Conservation (phyloP, 1,140 invertebrate genomes). For the Oncopodura yosiiana region DNA sequence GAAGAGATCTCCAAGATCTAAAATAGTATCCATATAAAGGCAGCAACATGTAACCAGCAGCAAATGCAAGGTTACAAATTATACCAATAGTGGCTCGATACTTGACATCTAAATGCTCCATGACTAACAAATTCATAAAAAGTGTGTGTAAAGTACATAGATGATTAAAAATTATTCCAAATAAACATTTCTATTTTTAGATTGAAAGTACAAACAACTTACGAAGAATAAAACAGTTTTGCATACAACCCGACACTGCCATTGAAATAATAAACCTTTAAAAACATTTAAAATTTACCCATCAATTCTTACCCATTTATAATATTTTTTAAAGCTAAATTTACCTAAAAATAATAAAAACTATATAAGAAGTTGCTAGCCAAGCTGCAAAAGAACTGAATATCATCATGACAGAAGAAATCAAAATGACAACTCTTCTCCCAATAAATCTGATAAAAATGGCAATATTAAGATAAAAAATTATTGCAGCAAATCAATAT, state of each 20-base stretch:
- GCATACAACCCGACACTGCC: slow-evolving; percentile 60
- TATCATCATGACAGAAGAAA: slow-evolving; percentile 10
- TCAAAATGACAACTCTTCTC: slow-evolving; percentile 12
- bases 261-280: slow-evolving; percentile 53
- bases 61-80: slow-evolving; percentile 29
- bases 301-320: too few relatives aligned
- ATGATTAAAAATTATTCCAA: slow-evolving; percentile 3
- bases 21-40: slow-evolving; percentile 58
- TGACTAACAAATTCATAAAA: slow-evolving; percentile 23
- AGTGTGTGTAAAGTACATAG: background rate
- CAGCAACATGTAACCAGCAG: slow-evolving; percentile 63
- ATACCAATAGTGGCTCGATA: slow-evolving; percentile 22
- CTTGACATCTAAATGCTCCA: slow-evolving; percentile 18
- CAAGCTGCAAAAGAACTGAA: slow-evolving; percentile 42
- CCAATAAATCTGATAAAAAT: slow-evolving; percentile 12
- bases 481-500: too few relatives aligned
- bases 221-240: slow-evolving; percentile 57
- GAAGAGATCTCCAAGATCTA: slow-evolving; percentile 60
- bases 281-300: too few relatives aligned
- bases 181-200: too few relatives aligned
- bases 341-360: slow-evolving; percentile 54
- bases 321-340: too few relatives aligned
- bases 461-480: too few relatives aligned
- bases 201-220: too few relatives aligned
- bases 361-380: slow-evolving; percentile 52